Percentiles rank a stretch among this genome's conserved stretches.
Conservation (phyloP, 2,113 vertebrate genomes). For the Scortum barcoo region DNA sequence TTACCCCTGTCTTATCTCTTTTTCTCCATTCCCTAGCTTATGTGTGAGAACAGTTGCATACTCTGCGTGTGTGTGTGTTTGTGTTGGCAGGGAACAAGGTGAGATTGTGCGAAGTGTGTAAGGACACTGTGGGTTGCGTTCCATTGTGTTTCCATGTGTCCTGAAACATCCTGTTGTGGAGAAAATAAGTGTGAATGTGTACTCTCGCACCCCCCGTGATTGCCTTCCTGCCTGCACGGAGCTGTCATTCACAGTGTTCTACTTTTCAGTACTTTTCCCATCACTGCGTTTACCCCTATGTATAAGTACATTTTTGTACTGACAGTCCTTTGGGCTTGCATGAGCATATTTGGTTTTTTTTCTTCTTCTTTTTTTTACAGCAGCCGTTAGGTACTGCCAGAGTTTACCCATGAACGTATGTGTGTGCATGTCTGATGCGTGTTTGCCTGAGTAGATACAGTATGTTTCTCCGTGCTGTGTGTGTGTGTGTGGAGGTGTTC, state of each 20-base stretch:
- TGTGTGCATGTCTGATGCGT: slow-evolving; percentile 4
- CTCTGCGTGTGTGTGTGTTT: slow-evolving; percentile 4
- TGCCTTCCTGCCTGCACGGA: slow-evolving; percentile 46
- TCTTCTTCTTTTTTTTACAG: slow-evolving; percentile 27
- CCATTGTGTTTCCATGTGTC: slow-evolving; percentile 63
- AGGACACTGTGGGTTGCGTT: slow-evolving; percentile 38
- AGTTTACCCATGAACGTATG: slow-evolving; percentile 27
- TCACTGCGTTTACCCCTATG: slow-evolving; percentile 32
- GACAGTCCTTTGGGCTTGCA: slow-evolving; percentile 39
- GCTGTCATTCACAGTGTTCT: slow-evolving; percentile 59
- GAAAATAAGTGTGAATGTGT: slow-evolving; percentile 71
- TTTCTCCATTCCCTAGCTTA: not conserved
- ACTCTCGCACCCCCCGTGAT: slow-evolving; percentile 58
- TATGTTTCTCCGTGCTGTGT: slow-evolving; percentile 26
- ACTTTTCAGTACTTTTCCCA: slow-evolving; percentile 44
- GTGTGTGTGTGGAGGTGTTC: not conserved
- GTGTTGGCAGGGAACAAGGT: slow-evolving; percentile 51
- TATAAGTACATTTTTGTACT: slow-evolving; percentile 33
- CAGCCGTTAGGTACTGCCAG: slow-evolving; percentile 10
- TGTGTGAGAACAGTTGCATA: slow-evolving; percentile 34
- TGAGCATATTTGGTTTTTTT: slow-evolving; percentile 30
- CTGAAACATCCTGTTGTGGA: slow-evolving; percentile 66
- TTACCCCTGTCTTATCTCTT: slow-evolving; percentile 14
- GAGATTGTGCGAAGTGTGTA: slow-evolving; percentile 49
- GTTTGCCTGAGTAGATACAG: slow-evolving; percentile 12